Evolutionary conservation across 2,888 invertebrate species (phyloP).

Genomic region (Hecatera dysodea): DNA sequence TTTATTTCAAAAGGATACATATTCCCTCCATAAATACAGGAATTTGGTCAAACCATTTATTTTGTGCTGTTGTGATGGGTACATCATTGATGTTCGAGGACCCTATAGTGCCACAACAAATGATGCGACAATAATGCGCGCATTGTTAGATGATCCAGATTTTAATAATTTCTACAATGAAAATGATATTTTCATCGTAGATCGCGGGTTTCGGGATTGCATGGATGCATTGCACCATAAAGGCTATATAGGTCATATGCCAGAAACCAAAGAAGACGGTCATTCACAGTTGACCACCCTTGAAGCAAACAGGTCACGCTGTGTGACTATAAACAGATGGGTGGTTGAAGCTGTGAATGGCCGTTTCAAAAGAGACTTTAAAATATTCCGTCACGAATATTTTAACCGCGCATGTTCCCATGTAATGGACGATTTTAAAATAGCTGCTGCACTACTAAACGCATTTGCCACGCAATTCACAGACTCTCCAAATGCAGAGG

Average conservation of each 20-base stretch:
- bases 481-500: no score
- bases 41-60: constrained; percentile 31
- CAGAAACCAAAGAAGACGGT: background rate
- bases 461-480: background rate
- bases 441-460: constrained; percentile 46
- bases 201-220: constrained; percentile 10
- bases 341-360: constrained; percentile 46
- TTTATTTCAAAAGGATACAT: constrained; percentile 29
- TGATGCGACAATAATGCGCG: constrained; percentile 41
- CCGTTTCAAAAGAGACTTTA: constrained; percentile 44
- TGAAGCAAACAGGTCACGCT: constrained; percentile 17
- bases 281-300: constrained; percentile 22
- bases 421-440: constrained; percentile 52
- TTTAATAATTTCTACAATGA: background rate
- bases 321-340: constrained; percentile 22
- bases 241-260: no score
- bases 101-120: constrained; percentile 40
- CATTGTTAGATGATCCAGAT: background rate
- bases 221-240: no score
- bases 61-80: constrained; percentile 25
- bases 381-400: constrained; percentile 48
- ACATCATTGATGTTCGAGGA: constrained; percentile 11
- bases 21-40: constrained; percentile 8
- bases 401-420: constrained; percentile 43
- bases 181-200: constrained; percentile 6